Conservation (phyloP, 1,140 invertebrate species). For the Nymphalis io region DNA sequence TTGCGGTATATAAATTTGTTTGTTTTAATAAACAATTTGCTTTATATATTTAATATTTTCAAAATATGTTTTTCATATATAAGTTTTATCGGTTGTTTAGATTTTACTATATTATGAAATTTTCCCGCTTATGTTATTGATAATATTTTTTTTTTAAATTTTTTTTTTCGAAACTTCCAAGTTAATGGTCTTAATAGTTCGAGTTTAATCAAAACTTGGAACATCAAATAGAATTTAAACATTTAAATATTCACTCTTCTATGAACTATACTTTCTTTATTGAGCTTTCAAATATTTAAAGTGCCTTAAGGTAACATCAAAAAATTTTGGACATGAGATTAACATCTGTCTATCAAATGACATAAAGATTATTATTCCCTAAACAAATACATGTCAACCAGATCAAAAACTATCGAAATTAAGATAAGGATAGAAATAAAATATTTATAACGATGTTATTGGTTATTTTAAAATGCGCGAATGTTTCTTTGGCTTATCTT, state of each 20-base stretch:
- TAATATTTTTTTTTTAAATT: no score
- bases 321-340: neutral
- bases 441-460: neutral
- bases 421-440: neutral
- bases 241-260: neutral
- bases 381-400: no score
- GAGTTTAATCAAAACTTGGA: neutral
- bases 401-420: neutral
- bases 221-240: neutral
- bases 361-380: neutral
- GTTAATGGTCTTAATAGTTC: neutral
- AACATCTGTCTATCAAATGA: neutral
- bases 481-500: neutral
- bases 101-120: no score
- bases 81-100: no score
- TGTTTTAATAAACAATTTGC: no score
- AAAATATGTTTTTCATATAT: no score
- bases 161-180: neutral
- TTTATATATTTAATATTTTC: no score
- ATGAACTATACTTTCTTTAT: neutral
- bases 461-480: neutral
- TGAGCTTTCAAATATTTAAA: neutral
- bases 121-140: no score
- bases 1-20: no score
- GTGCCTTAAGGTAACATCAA: neutral